Evolutionary conservation across 2,113 vertebrate species (phyloP).

Genomic region (Sceloporus undulatus): DNA sequence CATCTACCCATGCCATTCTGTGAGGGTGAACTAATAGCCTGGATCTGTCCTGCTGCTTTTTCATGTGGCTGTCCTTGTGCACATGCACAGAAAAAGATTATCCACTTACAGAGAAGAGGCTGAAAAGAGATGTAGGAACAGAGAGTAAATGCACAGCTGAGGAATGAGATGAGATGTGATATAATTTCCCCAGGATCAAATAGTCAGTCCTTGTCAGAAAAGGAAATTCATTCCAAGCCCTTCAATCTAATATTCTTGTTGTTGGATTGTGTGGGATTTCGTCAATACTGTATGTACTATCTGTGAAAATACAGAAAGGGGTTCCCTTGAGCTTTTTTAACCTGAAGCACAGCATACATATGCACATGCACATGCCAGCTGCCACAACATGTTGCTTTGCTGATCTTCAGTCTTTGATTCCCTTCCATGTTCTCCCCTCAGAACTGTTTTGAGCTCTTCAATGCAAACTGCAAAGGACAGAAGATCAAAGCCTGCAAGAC

Average conservation of each 20-base stretch:
- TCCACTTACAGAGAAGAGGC: too few species aligned
- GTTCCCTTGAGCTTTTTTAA: neutral
- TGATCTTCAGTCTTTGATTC: neutral
- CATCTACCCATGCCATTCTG: neutral
- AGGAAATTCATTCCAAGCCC: slow-evolving; percentile 3
- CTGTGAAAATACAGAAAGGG: neutral
- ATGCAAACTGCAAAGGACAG: slow-evolving; percentile 90
- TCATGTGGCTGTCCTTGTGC: neutral
- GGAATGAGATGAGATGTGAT: neutral
- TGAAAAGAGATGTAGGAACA: too few species aligned
- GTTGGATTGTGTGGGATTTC: neutral
- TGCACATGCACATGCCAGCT: neutral
- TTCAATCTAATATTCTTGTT: neutral
- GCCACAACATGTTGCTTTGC: neutral
- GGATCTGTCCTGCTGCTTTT: neutral
- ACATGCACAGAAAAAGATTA: neutral
- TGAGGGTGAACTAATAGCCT: neutral
- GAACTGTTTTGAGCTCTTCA: slow-evolving; percentile 96
- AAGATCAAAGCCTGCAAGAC: slow-evolving; percentile 98
- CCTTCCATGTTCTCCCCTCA: slow-evolving; percentile 61
- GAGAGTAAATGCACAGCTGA: neutral
- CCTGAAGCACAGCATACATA: neutral
- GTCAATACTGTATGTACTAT: neutral
- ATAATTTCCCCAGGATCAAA: neutral
- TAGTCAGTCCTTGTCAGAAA: neutral